Conservation (phyloP, 2,797 vertebrate genomes). For the Cyclura pinguis region DNA sequence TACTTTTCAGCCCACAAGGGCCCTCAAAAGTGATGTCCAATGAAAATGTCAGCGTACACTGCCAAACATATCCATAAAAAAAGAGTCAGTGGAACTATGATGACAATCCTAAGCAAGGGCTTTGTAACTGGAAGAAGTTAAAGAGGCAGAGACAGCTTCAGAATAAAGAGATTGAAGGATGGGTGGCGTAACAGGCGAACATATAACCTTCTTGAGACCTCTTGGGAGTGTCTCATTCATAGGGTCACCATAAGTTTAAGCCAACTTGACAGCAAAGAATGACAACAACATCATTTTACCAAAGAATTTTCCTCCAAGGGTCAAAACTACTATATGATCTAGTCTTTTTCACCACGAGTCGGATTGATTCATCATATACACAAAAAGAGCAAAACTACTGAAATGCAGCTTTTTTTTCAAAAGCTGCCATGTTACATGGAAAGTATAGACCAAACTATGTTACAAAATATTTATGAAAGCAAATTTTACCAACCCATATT, state of each 20-base stretch:
- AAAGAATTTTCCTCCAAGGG: neutral
- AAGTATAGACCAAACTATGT: neutral
- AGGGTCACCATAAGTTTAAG: no score
- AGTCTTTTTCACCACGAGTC: neutral
- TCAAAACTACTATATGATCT: neutral
- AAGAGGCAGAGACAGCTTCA: neutral
- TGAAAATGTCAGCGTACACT: neutral
- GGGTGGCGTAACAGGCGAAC: neutral
- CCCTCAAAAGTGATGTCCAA: no score
- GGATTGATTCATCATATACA: neutral
- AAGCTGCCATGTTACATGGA: neutral
- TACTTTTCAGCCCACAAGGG: no score
- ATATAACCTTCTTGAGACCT: neutral
- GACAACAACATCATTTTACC: neutral
- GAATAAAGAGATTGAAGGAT: neutral
- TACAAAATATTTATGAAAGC: neutral
- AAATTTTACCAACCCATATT: neutral
- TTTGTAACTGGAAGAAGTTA: neutral
- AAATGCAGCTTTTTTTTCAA: neutral
- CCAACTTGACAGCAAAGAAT: no score
- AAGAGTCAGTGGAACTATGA: neutral
- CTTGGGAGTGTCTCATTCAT: no score
- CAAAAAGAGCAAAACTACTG: neutral
- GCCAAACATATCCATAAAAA: neutral
- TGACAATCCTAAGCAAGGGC: neutral